Base-by-base conservation (phyloP, 2,888 invertebrate genomes). In the Parelbella ahira region DNA sequence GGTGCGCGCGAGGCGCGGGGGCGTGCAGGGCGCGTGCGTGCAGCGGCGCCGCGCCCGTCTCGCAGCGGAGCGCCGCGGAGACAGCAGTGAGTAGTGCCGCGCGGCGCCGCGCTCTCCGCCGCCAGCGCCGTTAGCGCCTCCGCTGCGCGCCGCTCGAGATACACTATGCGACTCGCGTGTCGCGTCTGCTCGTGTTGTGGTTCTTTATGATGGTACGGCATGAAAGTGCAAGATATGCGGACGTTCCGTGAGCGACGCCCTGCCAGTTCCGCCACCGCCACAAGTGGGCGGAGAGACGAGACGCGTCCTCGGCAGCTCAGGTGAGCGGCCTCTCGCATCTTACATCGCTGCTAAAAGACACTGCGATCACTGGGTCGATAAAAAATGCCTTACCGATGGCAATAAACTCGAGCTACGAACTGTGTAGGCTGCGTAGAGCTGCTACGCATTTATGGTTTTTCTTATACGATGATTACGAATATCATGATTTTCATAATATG, bases 131-230 rank as follows among this genome's bases (percentile, higher is more conserved):
- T 51, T 47, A 37, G 42, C 51, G 53, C 48, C 45, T 51, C 50
- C 50, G 49, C 47, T 39, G 42, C 47, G 46, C 42, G 37, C 50
- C 48, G 44, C 54, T 43, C 57, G 57, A 56, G 51, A 51, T 51
- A 53, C 65, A 76, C 63, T 73, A 83, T 83, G 84, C 72, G 59
- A 68, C 63, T 65, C 74, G 78, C 80, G 73, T 64, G 77, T 66
- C 75, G 75, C 68, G 77, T 68, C 71, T 71, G 58, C 70, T 71
- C 70, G 74, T 80, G 82, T 81, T 80, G 77, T 83, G 72, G 70
- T 84, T 80, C 72, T 71, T 86, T 84, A 83, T 86, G 84, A 84
- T 86, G 82, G 76, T 82, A 76, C 82, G 76, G 79, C 69, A 78
- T 79, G 75, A 79, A 70, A 77, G 73, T 78, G 79, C 81, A 61